Base-by-base conservation (phyloP, 2,797 vertebrate species). In the Falco naumanni region DNA sequence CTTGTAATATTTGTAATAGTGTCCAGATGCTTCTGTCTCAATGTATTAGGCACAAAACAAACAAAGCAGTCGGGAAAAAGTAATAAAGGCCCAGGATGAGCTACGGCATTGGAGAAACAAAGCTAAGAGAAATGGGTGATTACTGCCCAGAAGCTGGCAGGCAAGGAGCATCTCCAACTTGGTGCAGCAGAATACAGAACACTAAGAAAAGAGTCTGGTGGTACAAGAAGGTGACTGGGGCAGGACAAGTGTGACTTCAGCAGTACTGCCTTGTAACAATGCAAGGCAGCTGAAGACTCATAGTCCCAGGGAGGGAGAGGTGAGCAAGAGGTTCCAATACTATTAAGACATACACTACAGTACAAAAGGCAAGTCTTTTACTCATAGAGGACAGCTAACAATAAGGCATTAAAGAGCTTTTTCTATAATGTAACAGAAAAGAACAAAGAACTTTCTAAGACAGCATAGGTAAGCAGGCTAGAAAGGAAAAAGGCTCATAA, bases 201-300 rank as follows among this genome's bases (percentile, higher is more conserved):
- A 0, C n/a, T 56, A 47, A 54, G 39, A 45, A 45, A 50, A 82
- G 74, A 76, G 57, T 13, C 11, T 2, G 2, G 43, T 21, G 21
- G 26, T 54, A 24, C 61, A 70, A 80, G 51, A 91, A 87, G 54
- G 63, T 63, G 33, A 70, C 59, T 53, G 18, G 20, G 26, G 29
- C 69, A 86, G n/a, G 54, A 68, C 57, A 37, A 18, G 59, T 1
- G 1, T 2, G 2, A 68, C 41, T 84, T 51, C 34, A 57, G 25
- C 33, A 26, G 34, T 7, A 24, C 7, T 1, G 22, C 59, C 60
- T 47, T 21, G 3, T n/a, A 69, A 69, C 0, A 1, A 29, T 0
- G 2, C 17, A 56, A 18, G 65, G 51, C 45, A 63, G 51, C 13
- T 4, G 1, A 41, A 77, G 71, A 48, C 4, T 4, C 3, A 0